phyloP scores from a whole-genome alignment of 2,888 invertebrate species.

The Lasius fuliginosus region DNA sequence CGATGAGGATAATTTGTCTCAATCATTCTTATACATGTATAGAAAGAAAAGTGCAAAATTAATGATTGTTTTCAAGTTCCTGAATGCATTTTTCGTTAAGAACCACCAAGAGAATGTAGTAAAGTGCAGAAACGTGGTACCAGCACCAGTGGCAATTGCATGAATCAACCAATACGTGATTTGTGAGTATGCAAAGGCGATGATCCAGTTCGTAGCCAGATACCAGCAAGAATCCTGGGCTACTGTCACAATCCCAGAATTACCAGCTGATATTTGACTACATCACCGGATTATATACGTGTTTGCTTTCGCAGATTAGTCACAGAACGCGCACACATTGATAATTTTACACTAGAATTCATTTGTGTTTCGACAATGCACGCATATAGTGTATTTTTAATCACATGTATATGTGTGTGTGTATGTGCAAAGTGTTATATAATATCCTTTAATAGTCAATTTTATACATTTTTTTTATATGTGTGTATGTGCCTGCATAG shows the following conservation, averaged over 20 bases:
- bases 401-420: not conserved
- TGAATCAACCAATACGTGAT: slow-evolving; percentile 81
- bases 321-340: slow-evolving; percentile 81
- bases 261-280: slow-evolving; percentile 99
- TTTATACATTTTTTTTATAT: not conserved
- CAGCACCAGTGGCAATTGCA: slow-evolving; percentile 85
- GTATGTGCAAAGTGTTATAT: not conserved
- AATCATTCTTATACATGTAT: not conserved
- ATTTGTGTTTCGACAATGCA: slow-evolving; percentile 62
- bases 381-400: slow-evolving; percentile 41
- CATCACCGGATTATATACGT: slow-evolving; percentile 80
- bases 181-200: slow-evolving; percentile 84
- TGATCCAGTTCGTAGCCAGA: slow-evolving; percentile 87
- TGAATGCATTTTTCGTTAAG: not conserved
- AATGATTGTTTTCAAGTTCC: not conserved
- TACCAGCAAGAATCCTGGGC: slow-evolving; percentile 96
- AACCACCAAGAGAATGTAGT: slow-evolving; percentile 44
- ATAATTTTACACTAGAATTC: slow-evolving; percentile 64
- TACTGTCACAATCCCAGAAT: slow-evolving; percentile 93
- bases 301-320: slow-evolving; percentile 82
- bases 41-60: slow-evolving; percentile 3
- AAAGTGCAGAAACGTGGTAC: slow-evolving; percentile 76
- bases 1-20: not conserved
- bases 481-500: not conserved
- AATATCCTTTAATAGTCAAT: not conserved